phyloP scores from a whole-genome alignment of 1,140 invertebrate genomes.

The Gryllus bimaculatus region DNA sequence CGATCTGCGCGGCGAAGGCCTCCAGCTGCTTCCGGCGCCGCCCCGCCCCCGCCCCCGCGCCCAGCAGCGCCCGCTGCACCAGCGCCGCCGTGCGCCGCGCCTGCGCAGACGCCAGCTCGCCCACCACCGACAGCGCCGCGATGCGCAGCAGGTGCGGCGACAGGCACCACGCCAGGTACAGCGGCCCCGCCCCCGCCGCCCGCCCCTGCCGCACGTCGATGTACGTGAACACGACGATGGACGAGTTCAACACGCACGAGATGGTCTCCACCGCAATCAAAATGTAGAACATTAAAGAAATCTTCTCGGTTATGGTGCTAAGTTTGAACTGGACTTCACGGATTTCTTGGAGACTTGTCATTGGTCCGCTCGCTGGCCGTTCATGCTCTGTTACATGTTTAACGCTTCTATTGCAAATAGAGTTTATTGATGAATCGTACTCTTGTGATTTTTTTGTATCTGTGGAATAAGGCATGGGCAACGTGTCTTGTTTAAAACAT shows the following conservation, averaged over 20 bases:
- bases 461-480: too few relatives aligned
- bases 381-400: too few relatives aligned
- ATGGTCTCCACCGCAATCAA: neutral
- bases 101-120: neutral
- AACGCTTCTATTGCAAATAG: too few relatives aligned
- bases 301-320: neutral
- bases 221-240: neutral
- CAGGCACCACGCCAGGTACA: neutral
- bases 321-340: neutral
- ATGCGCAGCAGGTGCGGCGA: neutral
- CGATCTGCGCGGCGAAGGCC: neutral
- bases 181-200: too few relatives aligned
- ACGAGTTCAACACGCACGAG: neutral
- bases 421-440: too few relatives aligned
- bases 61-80: neutral
- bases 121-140: neutral
- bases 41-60: too few relatives aligned
- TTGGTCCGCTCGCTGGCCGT: too few relatives aligned
- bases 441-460: too few relatives aligned
- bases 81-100: neutral
- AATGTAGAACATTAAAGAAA: neutral
- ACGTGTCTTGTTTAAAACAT: too few relatives aligned
- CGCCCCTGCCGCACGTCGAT: neutral
- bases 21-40: neutral
- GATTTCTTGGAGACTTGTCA: neutral